Base-by-base conservation (phyloP, 1,140 invertebrate species). In the Trachymyrmex cornetzi region DNA sequence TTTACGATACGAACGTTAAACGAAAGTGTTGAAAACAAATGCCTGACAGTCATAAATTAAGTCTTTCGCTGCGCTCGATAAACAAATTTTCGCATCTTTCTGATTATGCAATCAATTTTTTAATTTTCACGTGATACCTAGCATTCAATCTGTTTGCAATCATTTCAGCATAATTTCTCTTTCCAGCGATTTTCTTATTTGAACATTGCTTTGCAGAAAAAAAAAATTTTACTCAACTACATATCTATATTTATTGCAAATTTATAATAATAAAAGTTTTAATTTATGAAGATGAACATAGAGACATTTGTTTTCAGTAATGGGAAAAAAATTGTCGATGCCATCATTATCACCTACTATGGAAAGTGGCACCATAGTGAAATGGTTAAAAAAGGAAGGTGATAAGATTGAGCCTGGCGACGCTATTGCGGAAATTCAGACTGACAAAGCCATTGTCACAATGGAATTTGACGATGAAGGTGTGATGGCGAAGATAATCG, bases 381-480 rank as follows among this genome's bases (percentile, higher is more conserved):
- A 97, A 90, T 99, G 99, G 99, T 97, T 99, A 88, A 99, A 99
- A 95, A 99, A 99, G 93, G 99, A 99, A 96, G 99, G 98, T 91
- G 97, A 98, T 82, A 96, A 97, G 14, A 95, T 95, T 96, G 48
- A 97, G 95, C 94, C 92, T 96, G 97, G 97, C 89, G 99, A 99
- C 95, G 96, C 99, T 9, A 95, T 99, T 66, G 99, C 99, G 87
- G 99, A 99, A 96, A 99, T 99, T 95, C 99, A 99, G 96, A 99
- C 99, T 16, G 99, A 99, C 92, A 99, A 99, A 95, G 99, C 99
- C 0, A 99, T 99, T 0, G 99, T 99, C 98, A 99, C 99, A 1
- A 99, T 99, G 96, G 99, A 99, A 96, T 99, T 99, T 24, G 98
- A 99, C 0, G 99, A 99, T 94, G 99, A 99, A 95, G 98, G 98